Evolutionary conservation across 2,888 invertebrate genomes (phyloP).

Genomic region (Vesta saturnalis): DNA sequence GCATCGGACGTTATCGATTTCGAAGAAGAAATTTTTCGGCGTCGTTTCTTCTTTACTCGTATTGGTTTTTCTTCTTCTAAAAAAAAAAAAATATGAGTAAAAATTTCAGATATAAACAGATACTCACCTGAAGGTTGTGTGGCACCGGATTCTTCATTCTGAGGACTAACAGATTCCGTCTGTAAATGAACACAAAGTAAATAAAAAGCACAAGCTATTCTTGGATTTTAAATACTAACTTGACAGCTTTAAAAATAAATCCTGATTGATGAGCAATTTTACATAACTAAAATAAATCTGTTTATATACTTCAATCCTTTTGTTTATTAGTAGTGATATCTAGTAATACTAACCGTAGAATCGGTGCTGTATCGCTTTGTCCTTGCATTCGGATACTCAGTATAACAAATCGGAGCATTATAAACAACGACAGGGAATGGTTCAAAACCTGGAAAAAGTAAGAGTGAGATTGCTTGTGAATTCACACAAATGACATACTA

Average conservation of each 20-base stretch:
- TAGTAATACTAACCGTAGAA: conserved; percentile 60
- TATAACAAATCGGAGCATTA: conserved; percentile 59
- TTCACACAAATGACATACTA: conserved; percentile 52
- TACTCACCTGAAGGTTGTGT: conserved; percentile 16
- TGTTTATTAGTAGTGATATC: no score
- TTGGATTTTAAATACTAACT: not conserved
- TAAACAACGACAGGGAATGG: conserved; percentile 60
- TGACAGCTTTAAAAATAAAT: conserved; percentile 21
- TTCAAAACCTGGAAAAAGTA: conserved; percentile 57
- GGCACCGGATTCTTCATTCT: conserved; percentile 55
- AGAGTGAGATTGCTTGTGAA: not conserved
- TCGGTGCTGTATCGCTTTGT: conserved; percentile 60
- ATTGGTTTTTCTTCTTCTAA: conserved; percentile 34
- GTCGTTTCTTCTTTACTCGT: conserved; percentile 46
- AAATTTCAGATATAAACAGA: not conserved
- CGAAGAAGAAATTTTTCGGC: conserved; percentile 43
- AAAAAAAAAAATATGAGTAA: not conserved
- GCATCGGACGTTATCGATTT: conserved; percentile 2
- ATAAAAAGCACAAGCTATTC: no score
- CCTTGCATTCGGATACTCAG: conserved; percentile 53
- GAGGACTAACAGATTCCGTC: conserved; percentile 61
- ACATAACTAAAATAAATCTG: not conserved
- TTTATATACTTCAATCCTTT: not conserved
- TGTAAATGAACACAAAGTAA: conserved; percentile 47
- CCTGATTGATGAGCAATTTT: conserved; percentile 6